Percentiles rank a stretch among this genome's conserved stretches.
phyloP scores from a whole-genome alignment of 2,888 invertebrate genomes.

The Exocentrus adspersus region DNA sequence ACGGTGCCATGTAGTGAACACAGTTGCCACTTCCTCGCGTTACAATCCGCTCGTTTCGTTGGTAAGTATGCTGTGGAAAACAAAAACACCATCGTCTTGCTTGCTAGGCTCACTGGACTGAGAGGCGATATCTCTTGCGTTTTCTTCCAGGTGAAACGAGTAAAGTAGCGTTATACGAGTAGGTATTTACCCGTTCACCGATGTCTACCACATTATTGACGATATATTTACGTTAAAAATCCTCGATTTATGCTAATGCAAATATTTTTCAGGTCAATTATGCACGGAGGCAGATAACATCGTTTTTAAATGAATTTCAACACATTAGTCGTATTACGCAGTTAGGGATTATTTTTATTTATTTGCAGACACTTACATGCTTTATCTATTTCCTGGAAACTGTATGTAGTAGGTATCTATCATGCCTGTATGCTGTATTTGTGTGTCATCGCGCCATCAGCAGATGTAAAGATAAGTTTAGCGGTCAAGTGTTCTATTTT shows the following conservation, averaged over 20 bases:
- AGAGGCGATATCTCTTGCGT: conserved; percentile 12
- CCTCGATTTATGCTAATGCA: background rate
- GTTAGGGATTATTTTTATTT: too few relatives aligned
- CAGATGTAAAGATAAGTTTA: background rate
- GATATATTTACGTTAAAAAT: conserved; percentile 23
- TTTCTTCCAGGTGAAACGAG: conserved; percentile 45
- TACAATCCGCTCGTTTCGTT: conserved; percentile 7
- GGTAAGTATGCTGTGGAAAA: conserved; percentile 21
- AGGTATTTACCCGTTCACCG: conserved; percentile 21
- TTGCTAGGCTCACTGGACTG: conserved; percentile 6
- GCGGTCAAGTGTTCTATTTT: background rate
- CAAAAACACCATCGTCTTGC: conserved; percentile 16
- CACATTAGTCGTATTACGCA: conserved; percentile 3
- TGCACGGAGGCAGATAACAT: background rate
- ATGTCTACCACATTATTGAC: conserved; percentile 27
- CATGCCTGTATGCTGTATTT: too few relatives aligned
- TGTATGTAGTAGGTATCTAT: too few relatives aligned
- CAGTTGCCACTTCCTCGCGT: conserved; percentile 36
- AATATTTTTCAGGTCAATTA: conserved; percentile 11
- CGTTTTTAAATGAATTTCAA: conserved; percentile 2
- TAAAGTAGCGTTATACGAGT: conserved; percentile 50
- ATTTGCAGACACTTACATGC: background rate
- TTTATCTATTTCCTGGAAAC: too few relatives aligned
- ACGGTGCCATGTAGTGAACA: conserved; percentile 51
- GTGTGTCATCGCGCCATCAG: background rate